Conservation (phyloP, 2,888 invertebrate genomes). For the Nebria salina region DNA sequence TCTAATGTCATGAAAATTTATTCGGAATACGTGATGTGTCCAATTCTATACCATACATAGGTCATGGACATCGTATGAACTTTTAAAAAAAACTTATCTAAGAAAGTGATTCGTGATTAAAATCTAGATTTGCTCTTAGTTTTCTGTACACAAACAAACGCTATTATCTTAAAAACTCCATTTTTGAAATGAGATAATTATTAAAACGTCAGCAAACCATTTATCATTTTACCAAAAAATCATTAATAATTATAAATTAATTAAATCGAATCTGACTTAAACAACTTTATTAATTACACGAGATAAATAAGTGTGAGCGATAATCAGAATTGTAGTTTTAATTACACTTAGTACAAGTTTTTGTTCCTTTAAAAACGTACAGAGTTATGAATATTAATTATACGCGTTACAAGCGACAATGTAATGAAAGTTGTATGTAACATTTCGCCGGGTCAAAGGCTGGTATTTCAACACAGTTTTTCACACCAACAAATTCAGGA, state of each 20-base stretch:
- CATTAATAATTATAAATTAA: background rate
- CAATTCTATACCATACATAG: no score
- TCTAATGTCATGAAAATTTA: no score
- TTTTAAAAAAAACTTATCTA: no score
- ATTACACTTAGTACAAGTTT: background rate
- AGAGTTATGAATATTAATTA: conserved; percentile 5
- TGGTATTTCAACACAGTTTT: background rate
- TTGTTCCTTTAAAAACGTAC: background rate
- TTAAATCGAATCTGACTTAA: background rate
- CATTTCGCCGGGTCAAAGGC: background rate
- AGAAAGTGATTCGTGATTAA: no score
- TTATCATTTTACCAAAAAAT: background rate
- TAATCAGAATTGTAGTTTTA: background rate
- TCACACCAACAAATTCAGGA: no score
- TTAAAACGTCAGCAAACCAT: no score
- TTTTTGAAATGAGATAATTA: no score
- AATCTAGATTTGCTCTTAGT: no score
- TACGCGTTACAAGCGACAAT: background rate
- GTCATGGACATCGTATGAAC: no score
- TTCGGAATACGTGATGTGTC: no score
- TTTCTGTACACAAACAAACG: no score
- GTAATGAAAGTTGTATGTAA: background rate
- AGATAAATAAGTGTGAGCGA: background rate
- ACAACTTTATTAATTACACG: conserved; percentile 3
- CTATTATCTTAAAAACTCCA: no score